Evolutionary conservation across 1,140 invertebrate species (phyloP).

Genomic region (Calephelis nemesis): DNA sequence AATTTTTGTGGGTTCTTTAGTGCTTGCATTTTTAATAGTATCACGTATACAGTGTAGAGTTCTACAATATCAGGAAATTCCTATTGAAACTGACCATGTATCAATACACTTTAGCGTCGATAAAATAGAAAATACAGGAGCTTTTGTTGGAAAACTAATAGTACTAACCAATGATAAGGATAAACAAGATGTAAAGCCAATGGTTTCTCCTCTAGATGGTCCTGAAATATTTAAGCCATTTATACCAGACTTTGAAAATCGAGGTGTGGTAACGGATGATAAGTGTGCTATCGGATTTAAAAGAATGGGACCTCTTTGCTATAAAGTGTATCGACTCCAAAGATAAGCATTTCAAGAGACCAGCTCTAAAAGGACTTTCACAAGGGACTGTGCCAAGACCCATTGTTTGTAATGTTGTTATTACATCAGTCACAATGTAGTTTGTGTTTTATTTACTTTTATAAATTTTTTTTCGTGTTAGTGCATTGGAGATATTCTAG

Average conservation of each 20-base stretch:
- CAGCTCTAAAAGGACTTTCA: too few relatives aligned
- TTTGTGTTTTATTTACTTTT: too few relatives aligned
- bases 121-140: background rate
- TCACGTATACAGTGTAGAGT: background rate
- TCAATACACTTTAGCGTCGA: background rate
- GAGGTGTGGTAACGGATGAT: background rate
- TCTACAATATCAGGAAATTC: conserved; percentile 3
- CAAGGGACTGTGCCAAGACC: too few relatives aligned
- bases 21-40: background rate
- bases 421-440: too few relatives aligned
- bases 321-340: too few relatives aligned
- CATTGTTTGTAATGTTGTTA: too few relatives aligned
- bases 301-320: background rate
- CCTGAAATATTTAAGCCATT: background rate
- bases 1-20: background rate
- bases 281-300: background rate
- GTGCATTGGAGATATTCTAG: too few relatives aligned
- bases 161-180: background rate
- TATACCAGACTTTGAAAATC: background rate
- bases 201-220: too few relatives aligned
- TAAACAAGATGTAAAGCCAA: too few relatives aligned
- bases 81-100: background rate
- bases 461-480: too few relatives aligned
- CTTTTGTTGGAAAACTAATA: background rate
- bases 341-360: too few relatives aligned